Evolutionary conservation across 2,113 vertebrate genomes (phyloP), one percentile per base, ranked within the genome.

Genomic region (Pygoscelis antarcticus): DNA sequence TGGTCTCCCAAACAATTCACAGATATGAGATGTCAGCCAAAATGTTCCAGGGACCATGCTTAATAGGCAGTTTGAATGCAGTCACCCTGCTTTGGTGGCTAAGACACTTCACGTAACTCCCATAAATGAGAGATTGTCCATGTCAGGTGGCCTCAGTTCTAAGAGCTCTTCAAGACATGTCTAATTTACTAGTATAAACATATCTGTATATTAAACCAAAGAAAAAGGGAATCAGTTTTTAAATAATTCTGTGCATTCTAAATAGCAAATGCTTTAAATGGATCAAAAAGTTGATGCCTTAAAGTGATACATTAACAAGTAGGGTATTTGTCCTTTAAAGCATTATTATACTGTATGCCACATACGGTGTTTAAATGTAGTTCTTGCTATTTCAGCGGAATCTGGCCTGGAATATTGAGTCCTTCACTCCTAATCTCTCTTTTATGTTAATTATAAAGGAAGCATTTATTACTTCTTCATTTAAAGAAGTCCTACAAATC

Each of bases 21-120:
- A 86, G 36, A 29, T 4, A 9, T 1, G 6, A 9, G 54, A 13
- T 16, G 26, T 52, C 19, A 74, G 23, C 11, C 29, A 61, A 61
- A 36, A 40, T 3, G 1, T 47, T 65, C 13, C 44, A 65, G 11
- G 19, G 15, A 72, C 16, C 16, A 12, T 0, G 0, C 8, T 52
- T 52, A 36, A 36, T 1, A 66, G 25, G 34, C 23, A 68, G 4
- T 20, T 16, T 64, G 64, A 70, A 78, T 19, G 44, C 20, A 74
- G 60, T 21, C 27, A 29, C 13, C 30, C 22, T 11, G 6, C 15
- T 40, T 38, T 60, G 75, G 54, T 38, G 34, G 10, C 25, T 34
- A 25, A 11, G 1, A 54, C 16, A 49, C 26, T n/a, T 54, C 30
- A 32, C 2, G 0, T 9, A 19, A 23, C 8, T 71, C 8, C 42